Evolutionary conservation across 2,113 vertebrate species (phyloP).

Genomic region (Callithrix jacchus): DNA sequence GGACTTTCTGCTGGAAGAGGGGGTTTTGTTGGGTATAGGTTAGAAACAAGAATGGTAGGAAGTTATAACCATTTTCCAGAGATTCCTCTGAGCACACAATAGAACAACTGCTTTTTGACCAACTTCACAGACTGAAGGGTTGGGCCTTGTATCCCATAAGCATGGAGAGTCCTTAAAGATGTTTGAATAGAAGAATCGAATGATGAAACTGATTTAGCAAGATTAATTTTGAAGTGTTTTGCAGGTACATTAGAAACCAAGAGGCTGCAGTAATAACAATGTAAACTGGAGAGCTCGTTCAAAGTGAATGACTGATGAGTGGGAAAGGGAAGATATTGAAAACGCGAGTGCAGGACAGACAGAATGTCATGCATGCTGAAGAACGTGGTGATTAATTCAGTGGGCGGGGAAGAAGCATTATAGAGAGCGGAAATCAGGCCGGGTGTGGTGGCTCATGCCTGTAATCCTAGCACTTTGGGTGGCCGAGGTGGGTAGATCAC

Average conservation of each 20-base stretch:
- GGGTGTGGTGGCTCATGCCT: too few species aligned
- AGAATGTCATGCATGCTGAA: not conserved
- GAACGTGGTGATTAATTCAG: not conserved
- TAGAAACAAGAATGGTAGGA: not conserved
- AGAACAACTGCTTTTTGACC: not conserved
- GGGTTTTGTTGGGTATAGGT: not conserved
- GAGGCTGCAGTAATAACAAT: not conserved
- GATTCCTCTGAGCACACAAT: not conserved
- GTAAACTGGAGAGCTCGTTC: not conserved
- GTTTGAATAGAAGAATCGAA: not conserved
- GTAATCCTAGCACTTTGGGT: too few species aligned
- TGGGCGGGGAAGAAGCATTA: not conserved
- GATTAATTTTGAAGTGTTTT: not conserved
- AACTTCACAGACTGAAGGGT: not conserved
- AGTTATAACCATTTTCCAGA: not conserved
- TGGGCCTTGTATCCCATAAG: not conserved
- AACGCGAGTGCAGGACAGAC: not conserved
- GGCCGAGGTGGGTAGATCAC: too few species aligned
- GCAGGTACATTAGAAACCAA: not conserved
- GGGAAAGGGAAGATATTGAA: not conserved
- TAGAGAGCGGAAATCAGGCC: too few species aligned
- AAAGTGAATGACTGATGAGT: not conserved
- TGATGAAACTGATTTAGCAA: not conserved
- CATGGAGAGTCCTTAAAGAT: not conserved
- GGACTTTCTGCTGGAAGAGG: not conserved